These are phyloP conservation scores for Terebella lapidaria DNA, from an alignment of 2,888 invertebrate species.

Conservation along the genomic window DNA sequence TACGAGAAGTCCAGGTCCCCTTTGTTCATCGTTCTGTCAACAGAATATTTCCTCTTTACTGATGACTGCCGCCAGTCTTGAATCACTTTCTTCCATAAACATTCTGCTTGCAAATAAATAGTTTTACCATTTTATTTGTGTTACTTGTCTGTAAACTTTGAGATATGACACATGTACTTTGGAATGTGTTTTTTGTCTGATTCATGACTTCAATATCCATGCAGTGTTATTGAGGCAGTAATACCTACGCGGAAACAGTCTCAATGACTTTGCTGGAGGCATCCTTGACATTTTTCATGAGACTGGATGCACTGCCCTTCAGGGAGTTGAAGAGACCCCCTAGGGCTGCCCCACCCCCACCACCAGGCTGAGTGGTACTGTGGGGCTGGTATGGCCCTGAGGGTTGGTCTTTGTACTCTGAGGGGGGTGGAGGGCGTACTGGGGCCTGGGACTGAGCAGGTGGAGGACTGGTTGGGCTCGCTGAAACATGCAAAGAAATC, in stretches of 20 bases:
- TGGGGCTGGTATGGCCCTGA: slow-evolving; percentile 35
- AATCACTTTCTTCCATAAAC: no score
- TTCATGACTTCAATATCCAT: background rate
- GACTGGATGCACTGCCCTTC: slow-evolving; percentile 86
- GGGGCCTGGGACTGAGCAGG: no score
- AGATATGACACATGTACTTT: no score
- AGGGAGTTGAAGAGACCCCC: slow-evolving; percentile 64
- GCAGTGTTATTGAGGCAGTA: background rate
- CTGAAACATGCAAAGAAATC: no score
- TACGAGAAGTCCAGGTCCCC: slow-evolving; percentile 83
- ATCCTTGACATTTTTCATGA: slow-evolving; percentile 89
- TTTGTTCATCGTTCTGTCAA: slow-evolving; percentile 48
- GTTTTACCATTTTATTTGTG: no score
- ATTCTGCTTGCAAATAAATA: no score
- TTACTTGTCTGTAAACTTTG: no score
- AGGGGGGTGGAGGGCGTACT: background rate
- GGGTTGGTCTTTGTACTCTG: background rate
- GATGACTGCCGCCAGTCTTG: no score
- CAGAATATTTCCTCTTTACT: background rate
- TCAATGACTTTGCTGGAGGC: slow-evolving; percentile 96
- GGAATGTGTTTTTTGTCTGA: background rate
- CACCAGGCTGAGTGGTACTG: background rate
- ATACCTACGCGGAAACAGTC: slow-evolving; percentile 63
- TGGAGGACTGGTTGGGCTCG: no score
- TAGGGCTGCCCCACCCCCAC: background rate